Evolutionary conservation across 2,888 invertebrate genomes (phyloP).

Genomic region (Thecophora atra): DNA sequence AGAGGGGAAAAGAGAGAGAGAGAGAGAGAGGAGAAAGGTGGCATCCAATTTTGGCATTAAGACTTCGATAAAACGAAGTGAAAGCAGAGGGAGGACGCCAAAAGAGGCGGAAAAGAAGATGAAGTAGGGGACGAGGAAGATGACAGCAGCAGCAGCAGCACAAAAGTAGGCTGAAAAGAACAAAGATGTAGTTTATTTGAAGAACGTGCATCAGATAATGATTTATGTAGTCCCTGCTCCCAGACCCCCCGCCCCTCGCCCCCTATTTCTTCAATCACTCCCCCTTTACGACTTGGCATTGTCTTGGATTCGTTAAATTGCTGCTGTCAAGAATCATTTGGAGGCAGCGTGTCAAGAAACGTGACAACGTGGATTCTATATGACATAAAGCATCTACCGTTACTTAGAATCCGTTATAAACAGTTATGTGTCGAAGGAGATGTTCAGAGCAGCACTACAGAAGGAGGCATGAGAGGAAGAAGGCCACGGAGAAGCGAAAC

Average conservation of each 20-base stretch:
- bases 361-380: not conserved
- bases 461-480: too few relatives aligned
- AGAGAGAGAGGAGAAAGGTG: not conserved
- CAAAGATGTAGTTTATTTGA: not conserved
- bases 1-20: not conserved
- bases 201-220: constrained; percentile 11
- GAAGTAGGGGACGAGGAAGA: not conserved
- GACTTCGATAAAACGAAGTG: not conserved
- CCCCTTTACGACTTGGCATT: not conserved
- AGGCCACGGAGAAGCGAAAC: not conserved
- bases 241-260: not conserved
- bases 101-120: too few relatives aligned
- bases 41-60: too few relatives aligned
- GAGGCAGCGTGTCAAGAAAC: not conserved
- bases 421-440: not conserved
- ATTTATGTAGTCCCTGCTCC: not conserved
- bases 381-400: not conserved
- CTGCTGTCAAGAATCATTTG: not conserved
- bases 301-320: not conserved
- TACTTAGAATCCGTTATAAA: not conserved
- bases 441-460: too few relatives aligned
- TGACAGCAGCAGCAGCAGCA: not conserved
- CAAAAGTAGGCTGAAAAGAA: not conserved
- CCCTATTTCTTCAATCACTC: not conserved
- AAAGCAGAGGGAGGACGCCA: not conserved